Evolutionary conservation across 1,140 invertebrate genomes (phyloP), one percentile per base, ranked within the genome.

Genomic region (Drosophila ficusphila): DNA sequence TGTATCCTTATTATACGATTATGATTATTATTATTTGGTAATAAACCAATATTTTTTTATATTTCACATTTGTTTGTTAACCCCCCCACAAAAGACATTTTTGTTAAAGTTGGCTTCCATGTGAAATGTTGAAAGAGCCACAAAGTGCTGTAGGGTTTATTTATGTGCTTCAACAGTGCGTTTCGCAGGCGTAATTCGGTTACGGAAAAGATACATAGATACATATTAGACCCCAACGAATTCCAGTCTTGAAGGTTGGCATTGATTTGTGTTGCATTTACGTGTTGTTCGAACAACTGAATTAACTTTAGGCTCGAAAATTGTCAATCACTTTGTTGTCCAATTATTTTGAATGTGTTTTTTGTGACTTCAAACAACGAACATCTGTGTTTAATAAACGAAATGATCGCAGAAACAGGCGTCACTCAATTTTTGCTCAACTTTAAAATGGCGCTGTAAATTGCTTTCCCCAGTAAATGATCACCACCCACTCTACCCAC

Each of bases 21-120:
- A 57, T 39, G 12, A 77, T 68, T 16, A 42, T 53, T 61, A 74
- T 53, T 73, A 65, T 62, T 75, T 78, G 56, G 56, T 69, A 74
- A 78, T 78, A 78, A 79, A 60, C 38, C 9, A 25, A 53, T 41
- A 38, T 3, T 57, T 77, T 65, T 56, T 62, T 51, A 53, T 33
- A 77, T 39, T 23, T 49, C 25, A 16, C 12, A 5, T 14, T 27
- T 23, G 29, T 23, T 38, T 27, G 64, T 29, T 62, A 54, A 9
- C 36, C 44, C 9, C 44, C 9, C 33, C 11, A 14, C 16, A 52
- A 34, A 56, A 46, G 34, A 68, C 52, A 69, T 42, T 53, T 49
- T 60, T 56, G 42, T 48, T 74, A 47, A 34, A 12, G 3, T 31
- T 27, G 42, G 8, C 23, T 27, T 46, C n/a, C 42, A 9, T 46